phyloP scores from a whole-genome alignment of 2,113 vertebrate genomes.

The Camelus dromedarius region DNA sequence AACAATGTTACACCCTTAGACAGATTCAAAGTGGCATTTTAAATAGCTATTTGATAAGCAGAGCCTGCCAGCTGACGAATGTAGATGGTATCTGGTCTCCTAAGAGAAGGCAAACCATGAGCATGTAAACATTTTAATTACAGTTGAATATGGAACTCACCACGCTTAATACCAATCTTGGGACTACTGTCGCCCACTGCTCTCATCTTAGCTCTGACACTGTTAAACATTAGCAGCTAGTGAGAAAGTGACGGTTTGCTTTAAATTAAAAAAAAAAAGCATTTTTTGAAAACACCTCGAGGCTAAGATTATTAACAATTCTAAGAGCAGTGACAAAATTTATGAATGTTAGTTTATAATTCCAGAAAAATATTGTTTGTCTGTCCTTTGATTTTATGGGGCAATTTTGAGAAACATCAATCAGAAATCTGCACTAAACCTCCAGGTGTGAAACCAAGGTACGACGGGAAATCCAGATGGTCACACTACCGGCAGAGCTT shows the following conservation, averaged over 20 bases:
- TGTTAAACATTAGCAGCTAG: background rate
- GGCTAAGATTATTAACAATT: constrained; percentile 58
- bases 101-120: background rate
- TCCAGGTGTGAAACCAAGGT: constrained; percentile 68
- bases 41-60: constrained; percentile 23
- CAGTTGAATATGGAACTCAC: constrained; percentile 12
- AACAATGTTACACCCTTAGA: background rate
- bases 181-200: background rate
- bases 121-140: constrained; percentile 61
- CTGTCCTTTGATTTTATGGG: constrained; percentile 73
- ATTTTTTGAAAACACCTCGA: constrained; percentile 20
- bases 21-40: background rate
- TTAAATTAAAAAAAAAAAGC: background rate
- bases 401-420: constrained; percentile 62
- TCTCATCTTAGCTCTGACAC: constrained; percentile 3
- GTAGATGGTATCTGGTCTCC: background rate
- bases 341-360: constrained; percentile 47
- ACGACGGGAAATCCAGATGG: constrained; percentile 72
- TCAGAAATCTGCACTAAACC: constrained; percentile 62
- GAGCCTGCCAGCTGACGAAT: background rate
- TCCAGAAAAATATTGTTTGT: constrained; percentile 62
- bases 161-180: constrained; percentile 23
- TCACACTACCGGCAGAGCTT: constrained; percentile 2
- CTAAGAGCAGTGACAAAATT: constrained; percentile 49
- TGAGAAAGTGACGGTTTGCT: background rate